phyloP scores from a whole-genome alignment of 2,113 vertebrate genomes.

The Dipodomys spectabilis region DNA sequence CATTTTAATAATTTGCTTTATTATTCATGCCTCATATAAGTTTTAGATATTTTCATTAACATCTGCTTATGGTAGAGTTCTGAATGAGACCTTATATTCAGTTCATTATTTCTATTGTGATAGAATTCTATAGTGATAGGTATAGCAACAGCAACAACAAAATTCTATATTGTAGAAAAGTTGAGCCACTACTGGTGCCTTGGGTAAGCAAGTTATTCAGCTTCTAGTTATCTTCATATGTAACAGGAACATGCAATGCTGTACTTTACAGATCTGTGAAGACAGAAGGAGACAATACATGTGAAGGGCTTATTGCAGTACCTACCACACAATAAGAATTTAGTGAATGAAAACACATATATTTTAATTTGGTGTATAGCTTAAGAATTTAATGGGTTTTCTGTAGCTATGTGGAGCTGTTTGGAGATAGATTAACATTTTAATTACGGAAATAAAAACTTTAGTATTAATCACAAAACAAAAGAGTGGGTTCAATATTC shows the following conservation, averaged over 20 bases:
- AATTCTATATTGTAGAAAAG: neutral
- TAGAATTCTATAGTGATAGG: neutral
- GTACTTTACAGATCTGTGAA: neutral
- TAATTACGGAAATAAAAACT: neutral
- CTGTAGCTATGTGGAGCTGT: neutral
- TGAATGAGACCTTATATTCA: neutral
- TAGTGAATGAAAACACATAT: neutral
- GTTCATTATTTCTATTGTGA: slow-evolving; percentile 16
- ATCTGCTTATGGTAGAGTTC: neutral
- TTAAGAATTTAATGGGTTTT: neutral
- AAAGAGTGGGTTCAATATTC: neutral
- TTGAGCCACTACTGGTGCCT: neutral
- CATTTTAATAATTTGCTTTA: neutral
- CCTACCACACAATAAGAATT: neutral
- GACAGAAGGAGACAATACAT: neutral
- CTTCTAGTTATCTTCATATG: neutral
- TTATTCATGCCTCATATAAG: slow-evolving; percentile 1
- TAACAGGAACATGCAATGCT: neutral
- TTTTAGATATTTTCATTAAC: neutral
- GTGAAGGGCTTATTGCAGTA: neutral
- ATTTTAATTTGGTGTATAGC: neutral
- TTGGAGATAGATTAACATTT: neutral
- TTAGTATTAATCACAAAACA: neutral
- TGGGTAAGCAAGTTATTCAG: neutral
- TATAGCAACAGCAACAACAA: neutral